Evolutionary conservation across 2,797 vertebrate species (phyloP).

Genomic region (Craterocephalus amniculus): DNA sequence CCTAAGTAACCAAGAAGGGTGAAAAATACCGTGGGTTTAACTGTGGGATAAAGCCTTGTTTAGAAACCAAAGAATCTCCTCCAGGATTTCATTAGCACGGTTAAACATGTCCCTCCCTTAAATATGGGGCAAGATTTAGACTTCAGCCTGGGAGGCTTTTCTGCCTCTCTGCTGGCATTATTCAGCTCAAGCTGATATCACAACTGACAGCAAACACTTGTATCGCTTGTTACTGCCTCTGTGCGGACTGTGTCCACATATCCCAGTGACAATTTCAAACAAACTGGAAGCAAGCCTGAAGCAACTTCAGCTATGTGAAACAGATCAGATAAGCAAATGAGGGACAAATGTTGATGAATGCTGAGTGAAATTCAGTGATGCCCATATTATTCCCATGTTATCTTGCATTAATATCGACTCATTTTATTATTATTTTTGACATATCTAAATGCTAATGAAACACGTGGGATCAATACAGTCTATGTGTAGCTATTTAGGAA

Average conservation of each 20-base stretch:
- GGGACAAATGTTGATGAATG: background rate
- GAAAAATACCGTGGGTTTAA: constrained; percentile 31
- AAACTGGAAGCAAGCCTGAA: constrained; percentile 2
- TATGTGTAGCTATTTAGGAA: background rate
- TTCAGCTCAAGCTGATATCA: constrained; percentile 31
- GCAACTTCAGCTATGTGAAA: background rate
- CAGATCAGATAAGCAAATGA: background rate
- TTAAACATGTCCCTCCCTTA: constrained; percentile 35
- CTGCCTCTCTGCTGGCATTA: constrained; percentile 59
- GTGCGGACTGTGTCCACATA: constrained; percentile 4
- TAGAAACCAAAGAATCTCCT: constrained; percentile 42
- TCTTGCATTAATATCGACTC: too few relatives aligned
- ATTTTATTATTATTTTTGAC: background rate
- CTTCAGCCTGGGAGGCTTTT: constrained; percentile 48
- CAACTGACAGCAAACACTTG: constrained; percentile 31
- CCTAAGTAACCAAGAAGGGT: constrained; percentile 30
- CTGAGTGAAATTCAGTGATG: background rate
- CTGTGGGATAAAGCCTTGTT: constrained; percentile 35
- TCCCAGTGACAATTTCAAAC: constrained; percentile 13
- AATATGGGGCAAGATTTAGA: constrained; percentile 42
- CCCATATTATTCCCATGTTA: background rate
- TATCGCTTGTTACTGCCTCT: constrained; percentile 11
- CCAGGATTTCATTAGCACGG: constrained; percentile 41
- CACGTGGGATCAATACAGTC: background rate
- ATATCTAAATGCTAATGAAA: background rate